Conservation (phyloP, 2,888 invertebrate species). For the Idaea straminata region DNA sequence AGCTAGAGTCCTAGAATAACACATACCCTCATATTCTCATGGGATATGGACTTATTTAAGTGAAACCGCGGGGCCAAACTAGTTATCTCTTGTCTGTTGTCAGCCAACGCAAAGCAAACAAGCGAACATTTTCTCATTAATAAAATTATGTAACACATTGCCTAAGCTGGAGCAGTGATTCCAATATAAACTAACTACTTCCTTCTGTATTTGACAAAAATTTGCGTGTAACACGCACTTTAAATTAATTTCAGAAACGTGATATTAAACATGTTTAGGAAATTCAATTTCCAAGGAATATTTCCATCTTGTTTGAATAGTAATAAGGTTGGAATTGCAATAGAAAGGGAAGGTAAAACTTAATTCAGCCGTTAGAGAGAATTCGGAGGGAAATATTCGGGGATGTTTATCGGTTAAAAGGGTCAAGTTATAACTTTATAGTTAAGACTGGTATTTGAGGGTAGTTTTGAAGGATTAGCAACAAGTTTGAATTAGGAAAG, state of each 20-base stretch:
- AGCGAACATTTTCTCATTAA: not conserved
- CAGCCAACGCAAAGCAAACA: not conserved
- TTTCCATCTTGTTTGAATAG: not conserved
- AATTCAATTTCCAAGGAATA: slow-evolving; percentile 5
- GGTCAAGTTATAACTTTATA: slow-evolving; percentile 17
- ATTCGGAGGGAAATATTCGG: slow-evolving; percentile 2
- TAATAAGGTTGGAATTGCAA: slow-evolving; percentile 12
- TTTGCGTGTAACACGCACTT: slow-evolving; percentile 59
- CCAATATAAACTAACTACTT: slow-evolving; percentile 19
- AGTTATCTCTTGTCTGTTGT: not conserved
- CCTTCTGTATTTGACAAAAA: slow-evolving; percentile 30
- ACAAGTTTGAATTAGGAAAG: not conserved
- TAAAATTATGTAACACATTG: not conserved
- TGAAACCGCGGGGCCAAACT: too few species aligned
- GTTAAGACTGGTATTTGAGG: not conserved
- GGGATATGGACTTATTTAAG: too few species aligned
- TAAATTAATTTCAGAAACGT: slow-evolving; percentile 28
- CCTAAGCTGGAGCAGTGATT: not conserved
- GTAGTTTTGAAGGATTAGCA: not conserved
- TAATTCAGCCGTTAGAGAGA: slow-evolving; percentile 7
- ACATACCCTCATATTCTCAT: too few species aligned
- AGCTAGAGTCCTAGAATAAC: too few species aligned
- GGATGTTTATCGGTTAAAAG: slow-evolving; percentile 15
- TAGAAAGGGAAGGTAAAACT: not conserved
- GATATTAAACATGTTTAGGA: slow-evolving; percentile 24